Base-by-base conservation (phyloP, 1,140 invertebrate species). In the Solen grandis region DNA sequence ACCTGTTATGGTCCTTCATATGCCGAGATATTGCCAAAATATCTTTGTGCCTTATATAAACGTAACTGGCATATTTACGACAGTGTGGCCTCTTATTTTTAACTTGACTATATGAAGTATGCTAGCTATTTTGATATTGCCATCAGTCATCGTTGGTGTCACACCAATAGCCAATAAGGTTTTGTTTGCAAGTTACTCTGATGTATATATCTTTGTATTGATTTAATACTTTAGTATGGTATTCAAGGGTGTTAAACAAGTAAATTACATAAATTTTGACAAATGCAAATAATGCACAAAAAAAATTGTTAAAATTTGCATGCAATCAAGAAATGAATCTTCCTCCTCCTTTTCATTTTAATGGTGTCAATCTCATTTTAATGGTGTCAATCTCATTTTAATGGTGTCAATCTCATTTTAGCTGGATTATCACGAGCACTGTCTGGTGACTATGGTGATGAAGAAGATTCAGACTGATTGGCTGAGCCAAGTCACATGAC, bases 381-480 rank as follows among this genome's bases (percentile, higher is more conserved):
- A 46, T 10, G 19, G 8, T 10, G 19, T 46, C 19, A 19, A 46
- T 10, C 8, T 19, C 19, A 46, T 10, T 46, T 10, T 46, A 46
- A 46, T 46, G 8, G 41, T 46, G 41, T 10, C 8, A 46, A n/a
- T 77, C 25, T 66, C 41, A 10, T 19, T 19, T 77, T 77, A 77
- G 74, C 63, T 77, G 74, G 74, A 13, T 38, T 68, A 33, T 22
- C 62, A 36, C 19, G 74, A 38, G 52, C 46, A 10, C 33, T 77
- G 27, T 77, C 74, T 5, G 74, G 74, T 25, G 62, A 75, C 25
- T 77, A 77, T 77, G 74, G 74, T 19, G 62, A 77, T 77, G 74
- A 77, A 35, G 74, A 77, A 77, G 74, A 77, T 31, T 77, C 74
- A 19, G 74, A 77, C 16, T 77, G 63, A 72, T 72, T 72, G 69